These are phyloP conservation scores for Sebastiscus tertius DNA, from an alignment of 2,797 vertebrate genomes.

Conservation along the genomic window DNA sequence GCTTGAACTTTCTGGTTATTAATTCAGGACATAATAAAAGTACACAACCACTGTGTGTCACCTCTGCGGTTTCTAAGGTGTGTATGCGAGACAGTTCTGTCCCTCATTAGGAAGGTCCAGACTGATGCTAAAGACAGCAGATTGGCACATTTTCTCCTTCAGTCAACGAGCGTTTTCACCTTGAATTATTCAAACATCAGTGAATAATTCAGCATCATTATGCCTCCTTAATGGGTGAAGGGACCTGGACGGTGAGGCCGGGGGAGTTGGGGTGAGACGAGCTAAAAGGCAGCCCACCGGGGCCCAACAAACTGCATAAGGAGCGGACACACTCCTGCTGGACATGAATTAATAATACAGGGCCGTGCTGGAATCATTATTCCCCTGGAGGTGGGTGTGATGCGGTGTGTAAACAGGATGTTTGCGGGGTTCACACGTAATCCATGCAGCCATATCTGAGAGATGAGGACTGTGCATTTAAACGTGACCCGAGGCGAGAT, in stretches of 20 bases:
- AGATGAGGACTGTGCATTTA: slow-evolving; percentile 14
- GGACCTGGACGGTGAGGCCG: slow-evolving; percentile 28
- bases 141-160: slow-evolving; percentile 27
- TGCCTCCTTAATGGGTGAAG: slow-evolving; percentile 53
- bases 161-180: slow-evolving; percentile 39
- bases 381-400: slow-evolving; percentile 36
- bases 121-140: slow-evolving; percentile 15
- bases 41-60: neutral
- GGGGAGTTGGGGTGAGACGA: neutral
- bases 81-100: neutral
- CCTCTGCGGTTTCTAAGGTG: neutral
- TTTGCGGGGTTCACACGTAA: slow-evolving; percentile 40
- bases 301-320: slow-evolving; percentile 21
- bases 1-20: neutral
- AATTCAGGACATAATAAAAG: slow-evolving; percentile 20
- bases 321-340: slow-evolving; percentile 12
- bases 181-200: slow-evolving; percentile 74
- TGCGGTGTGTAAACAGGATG: slow-evolving; percentile 56
- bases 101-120: slow-evolving; percentile 25
- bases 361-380: slow-evolving; percentile 22
- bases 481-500: slow-evolving; percentile 43
- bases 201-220: slow-evolving; percentile 76
- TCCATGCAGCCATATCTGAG: neutral
- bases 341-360: slow-evolving; percentile 68
- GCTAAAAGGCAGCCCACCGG: slow-evolving; percentile 21